These are phyloP conservation scores for Goniozus legneri DNA, from an alignment of 1,140 invertebrate species.

Conservation along the genomic window DNA sequence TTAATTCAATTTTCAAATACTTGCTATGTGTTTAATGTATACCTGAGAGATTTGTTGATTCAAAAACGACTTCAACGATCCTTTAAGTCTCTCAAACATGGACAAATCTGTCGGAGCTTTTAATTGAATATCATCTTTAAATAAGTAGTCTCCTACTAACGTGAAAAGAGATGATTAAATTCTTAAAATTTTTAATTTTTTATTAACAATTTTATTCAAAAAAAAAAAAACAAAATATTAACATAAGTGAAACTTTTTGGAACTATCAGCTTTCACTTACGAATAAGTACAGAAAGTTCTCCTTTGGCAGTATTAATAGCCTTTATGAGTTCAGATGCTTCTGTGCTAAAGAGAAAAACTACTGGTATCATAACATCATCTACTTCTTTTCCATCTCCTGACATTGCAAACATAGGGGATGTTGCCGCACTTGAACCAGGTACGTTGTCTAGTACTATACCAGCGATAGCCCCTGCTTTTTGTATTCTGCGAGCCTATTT, in stretches of 20 bases:
- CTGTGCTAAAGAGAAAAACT: slow-evolving; percentile 84
- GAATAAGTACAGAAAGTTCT: slow-evolving; percentile 39
- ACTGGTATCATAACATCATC: slow-evolving; percentile 87
- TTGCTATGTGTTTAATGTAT: too few relatives aligned
- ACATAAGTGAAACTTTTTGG: too few relatives aligned
- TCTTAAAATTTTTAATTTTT: background rate
- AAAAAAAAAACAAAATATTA: slow-evolving; percentile 4
- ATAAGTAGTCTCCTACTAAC: slow-evolving; percentile 34
- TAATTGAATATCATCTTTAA: slow-evolving; percentile 39
- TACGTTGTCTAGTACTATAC: slow-evolving; percentile 87
- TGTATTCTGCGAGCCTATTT: slow-evolving; percentile 74
- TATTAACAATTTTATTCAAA: background rate
- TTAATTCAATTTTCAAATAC: too few relatives aligned
- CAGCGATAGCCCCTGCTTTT: slow-evolving; percentile 76
- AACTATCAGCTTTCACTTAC: slow-evolving; percentile 17
- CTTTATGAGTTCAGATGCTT: slow-evolving; percentile 66
- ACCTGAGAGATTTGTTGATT: slow-evolving; percentile 39
- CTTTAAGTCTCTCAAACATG: slow-evolving; percentile 49
- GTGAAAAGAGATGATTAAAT: slow-evolving; percentile 6
- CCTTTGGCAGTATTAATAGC: slow-evolving; percentile 44
- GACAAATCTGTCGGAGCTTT: slow-evolving; percentile 47
- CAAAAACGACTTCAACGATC: slow-evolving; percentile 47
- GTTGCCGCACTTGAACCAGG: slow-evolving; percentile 67
- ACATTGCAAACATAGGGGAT: slow-evolving; percentile 92
- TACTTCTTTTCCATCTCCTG: slow-evolving; percentile 74